Evolutionary conservation across 2,888 invertebrate species (phyloP).

Genomic region (Yponomeuta evonymella): DNA sequence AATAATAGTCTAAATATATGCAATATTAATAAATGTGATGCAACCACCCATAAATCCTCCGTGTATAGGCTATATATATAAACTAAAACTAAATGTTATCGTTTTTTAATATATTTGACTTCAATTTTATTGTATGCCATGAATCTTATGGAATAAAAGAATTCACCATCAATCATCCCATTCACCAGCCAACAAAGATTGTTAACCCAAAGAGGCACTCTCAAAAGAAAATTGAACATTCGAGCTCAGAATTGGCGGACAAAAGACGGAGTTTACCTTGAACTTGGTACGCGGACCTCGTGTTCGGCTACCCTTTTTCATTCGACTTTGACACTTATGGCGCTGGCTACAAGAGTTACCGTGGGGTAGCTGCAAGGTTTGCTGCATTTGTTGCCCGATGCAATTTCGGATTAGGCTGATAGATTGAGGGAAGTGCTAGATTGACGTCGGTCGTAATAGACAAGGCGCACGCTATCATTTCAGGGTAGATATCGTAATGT

Average conservation of each 20-base stretch:
- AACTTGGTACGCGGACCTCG: background rate
- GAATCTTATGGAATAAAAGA: background rate
- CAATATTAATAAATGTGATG: too few species aligned
- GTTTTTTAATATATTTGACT: too few species aligned
- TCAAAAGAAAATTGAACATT: background rate
- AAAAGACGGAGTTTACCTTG: background rate
- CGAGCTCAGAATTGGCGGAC: background rate
- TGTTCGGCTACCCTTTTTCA: too few species aligned
- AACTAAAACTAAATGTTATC: too few species aligned
- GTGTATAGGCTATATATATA: too few species aligned
- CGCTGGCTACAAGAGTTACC: too few species aligned
- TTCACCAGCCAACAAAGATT: background rate
- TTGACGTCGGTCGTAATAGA: constrained; percentile 44
- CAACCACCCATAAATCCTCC: too few species aligned
- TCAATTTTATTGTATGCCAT: too few species aligned
- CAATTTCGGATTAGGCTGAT: constrained; percentile 34
- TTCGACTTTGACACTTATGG: too few species aligned
- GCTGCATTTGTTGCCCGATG: constrained; percentile 35
- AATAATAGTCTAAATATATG: too few species aligned
- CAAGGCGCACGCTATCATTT: constrained; percentile 36
- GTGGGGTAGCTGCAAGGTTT: too few species aligned
- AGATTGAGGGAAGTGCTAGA: constrained; percentile 58
- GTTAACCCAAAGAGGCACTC: background rate
- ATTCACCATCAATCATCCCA: background rate
- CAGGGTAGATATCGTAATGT: constrained; percentile 8